These are phyloP conservation scores for Picathartes gymnocephalus DNA, from an alignment of 2,113 vertebrate genomes.

Conservation along the genomic window DNA sequence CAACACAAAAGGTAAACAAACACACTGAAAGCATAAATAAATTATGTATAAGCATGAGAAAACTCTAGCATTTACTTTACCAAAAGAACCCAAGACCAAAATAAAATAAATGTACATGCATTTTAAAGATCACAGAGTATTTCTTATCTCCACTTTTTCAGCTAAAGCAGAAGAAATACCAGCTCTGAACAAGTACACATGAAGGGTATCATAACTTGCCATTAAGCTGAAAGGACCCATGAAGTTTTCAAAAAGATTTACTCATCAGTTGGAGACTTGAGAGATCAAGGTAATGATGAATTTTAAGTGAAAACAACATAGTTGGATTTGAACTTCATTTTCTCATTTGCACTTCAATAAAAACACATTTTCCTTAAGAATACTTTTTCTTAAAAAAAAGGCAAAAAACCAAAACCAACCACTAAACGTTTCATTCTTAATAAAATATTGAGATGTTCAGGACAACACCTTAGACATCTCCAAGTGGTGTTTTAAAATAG, in stretches of 20 bases:
- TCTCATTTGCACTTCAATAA: background rate
- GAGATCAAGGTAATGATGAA: background rate
- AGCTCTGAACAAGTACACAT: background rate
- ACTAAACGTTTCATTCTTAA: rapidly evolving
- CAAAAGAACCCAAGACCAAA: background rate
- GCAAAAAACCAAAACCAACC: too few relatives aligned
- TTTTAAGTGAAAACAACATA: background rate
- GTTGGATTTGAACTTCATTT: background rate
- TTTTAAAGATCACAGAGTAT: background rate
- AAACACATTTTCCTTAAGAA: background rate
- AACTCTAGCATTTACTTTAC: background rate
- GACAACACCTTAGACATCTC: background rate
- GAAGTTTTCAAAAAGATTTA: background rate
- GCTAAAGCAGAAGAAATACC: background rate
- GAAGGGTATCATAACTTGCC: background rate
- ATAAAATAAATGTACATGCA: background rate
- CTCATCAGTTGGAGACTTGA: background rate
- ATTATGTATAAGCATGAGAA: background rate
- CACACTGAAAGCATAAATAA: background rate
- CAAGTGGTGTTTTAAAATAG: background rate
- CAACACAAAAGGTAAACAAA: background rate
- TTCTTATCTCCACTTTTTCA: background rate
- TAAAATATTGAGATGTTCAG: background rate
- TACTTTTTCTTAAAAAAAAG: background rate
- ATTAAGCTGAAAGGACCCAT: background rate